phyloP scores from a whole-genome alignment of 2,113 vertebrate species.

The Chloroceryle aenea region DNA sequence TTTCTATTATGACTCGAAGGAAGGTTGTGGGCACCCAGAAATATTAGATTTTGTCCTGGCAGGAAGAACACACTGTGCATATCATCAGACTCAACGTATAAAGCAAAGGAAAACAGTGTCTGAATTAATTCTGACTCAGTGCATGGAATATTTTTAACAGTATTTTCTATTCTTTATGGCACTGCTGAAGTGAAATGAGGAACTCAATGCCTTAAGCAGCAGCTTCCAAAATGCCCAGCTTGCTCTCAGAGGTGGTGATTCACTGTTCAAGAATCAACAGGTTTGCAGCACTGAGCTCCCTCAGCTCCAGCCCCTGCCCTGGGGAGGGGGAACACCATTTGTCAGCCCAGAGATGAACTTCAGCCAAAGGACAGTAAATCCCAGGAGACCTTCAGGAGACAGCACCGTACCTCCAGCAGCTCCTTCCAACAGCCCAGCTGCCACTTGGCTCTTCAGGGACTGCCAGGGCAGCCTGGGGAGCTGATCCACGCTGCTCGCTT shows the following conservation, averaged over 20 bases:
- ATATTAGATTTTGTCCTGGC: conserved; percentile 24
- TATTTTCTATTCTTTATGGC: not conserved
- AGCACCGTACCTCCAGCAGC: accelerated
- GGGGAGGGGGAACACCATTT: not conserved
- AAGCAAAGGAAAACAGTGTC: not conserved
- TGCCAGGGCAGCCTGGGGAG: not conserved
- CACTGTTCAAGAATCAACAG: not conserved
- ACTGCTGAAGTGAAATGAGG: not conserved
- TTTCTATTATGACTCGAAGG: not conserved
- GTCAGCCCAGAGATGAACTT: not conserved
- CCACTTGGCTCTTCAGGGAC: accelerated
- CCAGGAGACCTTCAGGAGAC: not conserved
- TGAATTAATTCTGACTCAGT: not conserved
- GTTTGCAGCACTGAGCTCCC: not conserved
- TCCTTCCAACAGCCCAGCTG: not conserved
- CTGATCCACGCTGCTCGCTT: not conserved
- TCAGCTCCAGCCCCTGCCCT: accelerated
- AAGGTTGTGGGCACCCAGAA: conserved; percentile 13
- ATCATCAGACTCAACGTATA: not conserved
- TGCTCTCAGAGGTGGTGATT: not conserved
- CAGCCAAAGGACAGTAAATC: not conserved
- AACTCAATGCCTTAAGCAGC: not conserved
- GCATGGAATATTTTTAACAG: not conserved
- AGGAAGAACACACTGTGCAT: not conserved
- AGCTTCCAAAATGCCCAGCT: not conserved